Percentiles rank a stretch among this genome's conserved stretches.
Evolutionary conservation across 2,888 invertebrate genomes (phyloP).

Genomic region (Watsonalla cultraria): DNA sequence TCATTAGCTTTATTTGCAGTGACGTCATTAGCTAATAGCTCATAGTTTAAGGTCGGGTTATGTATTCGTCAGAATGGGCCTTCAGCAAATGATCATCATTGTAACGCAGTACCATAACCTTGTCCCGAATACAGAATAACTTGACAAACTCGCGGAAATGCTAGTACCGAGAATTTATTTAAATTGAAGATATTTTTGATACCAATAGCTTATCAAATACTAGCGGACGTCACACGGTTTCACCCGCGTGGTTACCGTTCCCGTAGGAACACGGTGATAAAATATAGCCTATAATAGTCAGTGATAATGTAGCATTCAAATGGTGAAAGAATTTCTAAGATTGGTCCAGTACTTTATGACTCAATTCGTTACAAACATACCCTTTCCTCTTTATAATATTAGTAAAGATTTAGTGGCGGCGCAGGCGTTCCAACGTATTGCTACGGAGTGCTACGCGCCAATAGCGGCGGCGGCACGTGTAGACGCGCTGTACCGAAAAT

Average conservation of each 20-base stretch:
- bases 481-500: slow-evolving; percentile 19
- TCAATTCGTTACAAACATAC: too few relatives aligned
- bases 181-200: too few relatives aligned
- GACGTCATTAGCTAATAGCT: background rate
- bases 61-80: background rate
- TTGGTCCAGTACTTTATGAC: too few relatives aligned
- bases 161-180: background rate
- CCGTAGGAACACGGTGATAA: too few relatives aligned
- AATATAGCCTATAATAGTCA: too few relatives aligned
- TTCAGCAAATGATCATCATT: background rate
- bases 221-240: too few relatives aligned
- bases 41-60: background rate
- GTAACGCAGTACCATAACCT: background rate
- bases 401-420: background rate
- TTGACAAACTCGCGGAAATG: background rate
- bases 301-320: too few relatives aligned
- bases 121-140: background rate
- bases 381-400: too few relatives aligned
- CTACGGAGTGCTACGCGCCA: slow-evolving; percentile 31
- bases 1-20: background rate
- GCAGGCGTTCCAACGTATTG: slow-evolving; percentile 19
- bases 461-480: background rate
- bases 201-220: too few relatives aligned
- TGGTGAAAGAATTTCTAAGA: too few relatives aligned
- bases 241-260: too few relatives aligned